Base-by-base conservation (phyloP, 2,113 vertebrate genomes). In the Uria aalge region DNA sequence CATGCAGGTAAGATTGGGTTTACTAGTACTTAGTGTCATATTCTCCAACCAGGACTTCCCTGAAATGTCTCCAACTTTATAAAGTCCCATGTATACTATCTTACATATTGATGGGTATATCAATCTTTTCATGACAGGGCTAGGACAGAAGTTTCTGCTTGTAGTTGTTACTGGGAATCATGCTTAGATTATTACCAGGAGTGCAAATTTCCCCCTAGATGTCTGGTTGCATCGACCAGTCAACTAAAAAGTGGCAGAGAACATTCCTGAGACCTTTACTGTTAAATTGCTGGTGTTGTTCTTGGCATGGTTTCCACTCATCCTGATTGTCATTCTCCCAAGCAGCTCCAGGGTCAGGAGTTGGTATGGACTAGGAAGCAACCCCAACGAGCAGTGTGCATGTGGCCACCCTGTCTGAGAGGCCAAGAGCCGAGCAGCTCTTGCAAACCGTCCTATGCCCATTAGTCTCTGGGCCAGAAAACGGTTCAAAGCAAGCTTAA, bases 351-450 rank as follows among this genome's bases (percentile, higher is more conserved):
- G 57, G 23, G 20, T 53, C 64, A 66, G 72, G 38, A 72, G n/a
- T 47, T 1, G 1, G 17, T 38, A 47, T 2, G 23, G 77, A 7
- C 38, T 47, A 30, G 38, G 59, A 59, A 60, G 66, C 22, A n/a
- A 36, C 50, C 24, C 21, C 21, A 32, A 6, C 0, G 1, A 36
- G 29, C 38, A 19, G 40, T 5, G 9, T 67, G 43, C 24, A 3
- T 26, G 19, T 21, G 32, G 36, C 50, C 24, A 38, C 38, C 32
- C 77, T 40, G 23, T 43, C n/a, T 9, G 29, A 38, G 32, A 63
- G 43, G 23, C 77, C 43, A 62, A 57, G 36, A 71, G 36, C 43
- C 3, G 3, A 82, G 34, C 11, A 53, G 15, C 64, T 77, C 38
- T 72, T 45, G 23, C 32, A 56, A 74, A 60, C 36, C 0, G 0